Base-by-base conservation (phyloP, 2,797 vertebrate genomes). In the Lepilemur ruficaudatus region DNA sequence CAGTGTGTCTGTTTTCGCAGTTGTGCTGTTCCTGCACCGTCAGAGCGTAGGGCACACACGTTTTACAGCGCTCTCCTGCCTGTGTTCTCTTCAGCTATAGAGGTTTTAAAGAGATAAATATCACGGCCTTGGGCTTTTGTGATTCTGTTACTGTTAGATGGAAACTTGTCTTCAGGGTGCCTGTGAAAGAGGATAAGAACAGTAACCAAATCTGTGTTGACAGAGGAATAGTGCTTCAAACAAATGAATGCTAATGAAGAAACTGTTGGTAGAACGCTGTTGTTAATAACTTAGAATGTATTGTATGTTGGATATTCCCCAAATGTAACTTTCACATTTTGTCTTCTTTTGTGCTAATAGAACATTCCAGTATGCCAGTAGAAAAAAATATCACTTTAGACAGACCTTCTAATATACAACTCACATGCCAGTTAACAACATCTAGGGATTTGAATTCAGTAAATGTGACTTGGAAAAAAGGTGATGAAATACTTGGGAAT, bases 391-490 rank as follows among this genome's bases (percentile, higher is more conserved):
- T 99, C 76, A 90, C 59, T 79, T 65, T 99, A 83, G 76, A 89
- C 30, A 98, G 1, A 25, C 97, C 98, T 4, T 55, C 98, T 83
- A 57, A 63, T 48, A 23, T 99, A 84, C 95, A 98, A 6, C 98
- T 99, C 63, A 96, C 95, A 30, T 99, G 99, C 92, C 98, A 85
- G 61, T 98, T 99, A 4, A 98, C 94, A 0, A 35, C 96, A 17
- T 89, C 96, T 32, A 92, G 95, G 69, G 43, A 95, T 63, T 17
- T 73, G 30, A 95, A 95, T 57, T 98, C 96, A 95, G 95, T 99
- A 55, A 98, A 98, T 0, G 98, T 98, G 50, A 97, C 88, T 30
- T 99, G 99, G 99, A 99, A 61, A 63, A 99, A 95, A 94, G 98
- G 98, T 59, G 98, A 97, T 13, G 43, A 95, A 43, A 97, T 97